Evolutionary conservation across 2,888 invertebrate genomes (phyloP).

Genomic region (Cataglyphis rosenhaueri): DNA sequence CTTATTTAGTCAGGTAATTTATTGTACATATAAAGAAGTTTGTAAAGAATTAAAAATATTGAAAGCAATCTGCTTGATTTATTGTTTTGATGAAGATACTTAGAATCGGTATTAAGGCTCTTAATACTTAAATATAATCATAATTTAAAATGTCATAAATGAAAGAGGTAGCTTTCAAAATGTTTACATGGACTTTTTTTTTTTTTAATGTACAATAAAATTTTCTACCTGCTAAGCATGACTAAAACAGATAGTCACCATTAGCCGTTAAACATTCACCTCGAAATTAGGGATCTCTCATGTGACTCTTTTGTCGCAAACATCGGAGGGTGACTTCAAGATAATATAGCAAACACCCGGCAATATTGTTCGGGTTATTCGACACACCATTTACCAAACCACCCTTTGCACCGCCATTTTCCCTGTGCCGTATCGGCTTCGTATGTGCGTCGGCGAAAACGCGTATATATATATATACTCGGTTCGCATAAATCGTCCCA

Average conservation of each 20-base stretch:
- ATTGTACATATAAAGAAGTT: neutral
- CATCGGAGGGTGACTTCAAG: slow-evolving; percentile 69
- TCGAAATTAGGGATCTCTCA: neutral
- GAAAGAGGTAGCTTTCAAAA: neutral
- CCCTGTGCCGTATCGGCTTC: slow-evolving; percentile 63
- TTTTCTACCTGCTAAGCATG: neutral
- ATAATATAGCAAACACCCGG: slow-evolving; percentile 78
- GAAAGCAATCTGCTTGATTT: neutral
- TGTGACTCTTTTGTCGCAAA: slow-evolving; percentile 45
- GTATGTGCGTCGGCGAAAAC: slow-evolving; percentile 63
- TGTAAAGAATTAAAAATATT: neutral
- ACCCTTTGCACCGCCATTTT: slow-evolving; percentile 63
- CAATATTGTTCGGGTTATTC: slow-evolving; percentile 80
- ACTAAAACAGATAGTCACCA: neutral
- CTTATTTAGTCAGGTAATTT: neutral
- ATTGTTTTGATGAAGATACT: neutral
- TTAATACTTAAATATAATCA: neutral
- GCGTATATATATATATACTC: slow-evolving; percentile 54
- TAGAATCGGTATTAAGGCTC: neutral
- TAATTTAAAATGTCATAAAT: neutral
- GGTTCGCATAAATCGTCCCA: slow-evolving; percentile 69
- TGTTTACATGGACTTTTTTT: too few relatives aligned
- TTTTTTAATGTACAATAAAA: neutral
- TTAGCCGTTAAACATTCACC: neutral
- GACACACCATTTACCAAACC: slow-evolving; percentile 77